These are phyloP conservation scores for Apeltes quadracus DNA, from an alignment of 2,113 vertebrate species.

Conservation along the genomic window DNA sequence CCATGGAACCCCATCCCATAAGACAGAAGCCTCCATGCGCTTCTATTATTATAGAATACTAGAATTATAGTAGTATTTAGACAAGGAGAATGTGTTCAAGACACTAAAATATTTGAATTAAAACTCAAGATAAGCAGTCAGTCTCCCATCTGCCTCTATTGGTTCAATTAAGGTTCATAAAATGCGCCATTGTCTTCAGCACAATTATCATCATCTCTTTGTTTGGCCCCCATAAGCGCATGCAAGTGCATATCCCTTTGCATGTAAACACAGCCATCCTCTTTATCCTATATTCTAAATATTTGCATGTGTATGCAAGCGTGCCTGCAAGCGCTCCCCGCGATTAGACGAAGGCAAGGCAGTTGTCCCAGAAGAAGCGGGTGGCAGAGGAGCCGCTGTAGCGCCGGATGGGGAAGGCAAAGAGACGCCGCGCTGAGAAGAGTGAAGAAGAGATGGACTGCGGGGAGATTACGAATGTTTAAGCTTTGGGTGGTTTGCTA, in stretches of 20 bases:
- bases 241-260: constrained; percentile 11
- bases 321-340: constrained; percentile 45
- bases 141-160: constrained; percentile 55
- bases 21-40: constrained; percentile 33
- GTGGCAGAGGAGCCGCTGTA: constrained; percentile 36
- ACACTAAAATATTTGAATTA: constrained; percentile 74
- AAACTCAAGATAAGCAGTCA: constrained; percentile 65
- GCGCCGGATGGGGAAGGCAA: constrained; percentile 51
- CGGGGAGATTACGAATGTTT: constrained; percentile 24
- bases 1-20: constrained; percentile 28
- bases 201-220: constrained; percentile 64
- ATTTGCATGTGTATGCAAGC: constrained; percentile 31
- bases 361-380: constrained; percentile 42
- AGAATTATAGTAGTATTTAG: constrained; percentile 64
- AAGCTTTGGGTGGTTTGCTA: constrained; percentile 43
- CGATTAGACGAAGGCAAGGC: constrained; percentile 62
- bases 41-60: too few species aligned
- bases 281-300: constrained; percentile 64
- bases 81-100: constrained; percentile 47
- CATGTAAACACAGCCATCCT: constrained; percentile 27
- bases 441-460: constrained; percentile 12
- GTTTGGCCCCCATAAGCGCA: constrained; percentile 54
- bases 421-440: constrained; percentile 49
- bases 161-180: constrained; percentile 54
- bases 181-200: constrained; percentile 53